Percentiles rank a stretch among this genome's conserved stretches.
Conservation (phyloP, 2,888 invertebrate species). For the Hyposoter didymator region DNA sequence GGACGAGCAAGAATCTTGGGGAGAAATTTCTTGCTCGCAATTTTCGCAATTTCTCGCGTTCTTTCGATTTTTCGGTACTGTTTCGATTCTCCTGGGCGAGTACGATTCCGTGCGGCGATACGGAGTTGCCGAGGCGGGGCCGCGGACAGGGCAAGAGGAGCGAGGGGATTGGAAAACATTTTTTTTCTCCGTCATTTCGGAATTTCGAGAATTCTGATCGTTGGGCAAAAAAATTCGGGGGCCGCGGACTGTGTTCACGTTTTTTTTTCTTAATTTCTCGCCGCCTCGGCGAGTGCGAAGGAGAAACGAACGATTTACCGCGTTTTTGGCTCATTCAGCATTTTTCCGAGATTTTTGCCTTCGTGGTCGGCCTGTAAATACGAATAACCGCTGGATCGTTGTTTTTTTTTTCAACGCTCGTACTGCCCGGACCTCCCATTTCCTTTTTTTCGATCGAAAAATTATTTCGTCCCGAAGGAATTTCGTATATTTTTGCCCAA, state of each 20-base stretch:
- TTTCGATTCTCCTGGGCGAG: neutral
- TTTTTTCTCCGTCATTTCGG: conserved; percentile 36
- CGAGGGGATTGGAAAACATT: conserved; percentile 13
- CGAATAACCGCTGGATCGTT: conserved; percentile 44
- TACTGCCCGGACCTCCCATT: conserved; percentile 18
- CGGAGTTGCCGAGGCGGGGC: conserved; percentile 58
- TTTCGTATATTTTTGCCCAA: neutral
- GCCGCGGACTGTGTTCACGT: too few relatives aligned
- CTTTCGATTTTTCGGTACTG: neutral
- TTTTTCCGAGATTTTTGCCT: neutral
- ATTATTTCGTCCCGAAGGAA: neutral
- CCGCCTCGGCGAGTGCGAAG: neutral
- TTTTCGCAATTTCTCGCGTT: neutral
- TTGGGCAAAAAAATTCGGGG: too few relatives aligned
- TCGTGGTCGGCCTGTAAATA: conserved; percentile 52
- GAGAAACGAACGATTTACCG: neutral
- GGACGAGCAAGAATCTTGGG: neutral
- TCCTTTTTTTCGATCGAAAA: conserved; percentile 47
- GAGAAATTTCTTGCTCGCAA: neutral
- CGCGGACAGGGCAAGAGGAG: neutral
- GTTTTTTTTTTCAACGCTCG: conserved; percentile 26
- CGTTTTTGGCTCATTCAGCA: neutral
- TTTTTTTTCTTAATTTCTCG: neutral
- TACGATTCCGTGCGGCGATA: conserved; percentile 49
- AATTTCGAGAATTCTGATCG: conserved; percentile 12